Percentiles rank a stretch among this genome's conserved stretches.
These are phyloP conservation scores for Dione juno DNA, from an alignment of 2,888 invertebrate species.

Conservation along the genomic window DNA sequence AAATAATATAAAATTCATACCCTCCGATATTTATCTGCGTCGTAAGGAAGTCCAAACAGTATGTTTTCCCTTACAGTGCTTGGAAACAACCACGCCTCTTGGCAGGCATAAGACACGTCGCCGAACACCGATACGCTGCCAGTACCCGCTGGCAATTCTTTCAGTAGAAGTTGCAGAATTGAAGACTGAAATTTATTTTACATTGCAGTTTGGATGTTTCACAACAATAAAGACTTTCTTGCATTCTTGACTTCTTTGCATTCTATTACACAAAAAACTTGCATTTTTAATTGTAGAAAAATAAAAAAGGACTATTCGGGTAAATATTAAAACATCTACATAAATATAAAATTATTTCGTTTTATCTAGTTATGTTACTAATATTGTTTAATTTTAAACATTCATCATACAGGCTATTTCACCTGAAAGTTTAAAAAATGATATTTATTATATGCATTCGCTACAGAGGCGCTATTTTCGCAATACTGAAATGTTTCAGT, in stretches of 20 bases:
- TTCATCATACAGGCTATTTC: no score
- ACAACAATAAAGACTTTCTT: not conserved
- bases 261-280: not conserved
- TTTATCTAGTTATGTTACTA: not conserved
- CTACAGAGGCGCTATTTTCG: constrained; percentile 11
- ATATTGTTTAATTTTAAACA: no score
- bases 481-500: constrained; percentile 25
- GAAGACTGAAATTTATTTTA: constrained; percentile 75
- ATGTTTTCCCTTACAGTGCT: constrained; percentile 92
- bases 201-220: not conserved
- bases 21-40: constrained; percentile 82
- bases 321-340: not conserved
- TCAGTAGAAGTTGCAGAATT: constrained; percentile 87
- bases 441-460: constrained; percentile 19
- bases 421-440: no score
- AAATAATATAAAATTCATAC: constrained; percentile 56
- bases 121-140: constrained; percentile 87
- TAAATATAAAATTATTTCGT: no score
- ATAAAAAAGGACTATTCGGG: not conserved
- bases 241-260: no score
- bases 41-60: constrained; percentile 88
- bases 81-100: constrained; percentile 93
- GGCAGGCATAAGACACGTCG: constrained; percentile 88
- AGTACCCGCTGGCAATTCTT: constrained; percentile 85
- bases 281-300: not conserved